Evolutionary conservation across 1,140 invertebrate species (phyloP).

Genomic region (Hesperophylax magnus): DNA sequence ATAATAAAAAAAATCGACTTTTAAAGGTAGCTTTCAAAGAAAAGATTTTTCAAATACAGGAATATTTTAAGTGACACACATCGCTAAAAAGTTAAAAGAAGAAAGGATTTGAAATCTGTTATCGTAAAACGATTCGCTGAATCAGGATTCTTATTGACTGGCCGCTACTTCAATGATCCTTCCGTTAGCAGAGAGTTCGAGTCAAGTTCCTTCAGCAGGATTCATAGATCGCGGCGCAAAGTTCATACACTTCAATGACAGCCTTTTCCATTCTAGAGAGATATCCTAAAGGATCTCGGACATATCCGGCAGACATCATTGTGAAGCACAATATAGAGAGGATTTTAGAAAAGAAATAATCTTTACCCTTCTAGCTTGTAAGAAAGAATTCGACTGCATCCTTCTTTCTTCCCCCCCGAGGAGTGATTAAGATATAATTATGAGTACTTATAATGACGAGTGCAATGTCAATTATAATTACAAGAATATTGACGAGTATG

Average conservation of each 20-base stretch:
- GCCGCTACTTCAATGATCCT: neutral
- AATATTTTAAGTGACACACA: neutral
- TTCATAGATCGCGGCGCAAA: neutral
- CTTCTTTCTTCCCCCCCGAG: too few species aligned
- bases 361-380: too few species aligned
- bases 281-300: slow-evolving; percentile 27
- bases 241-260: slow-evolving; percentile 5
- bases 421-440: too few species aligned
- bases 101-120: neutral
- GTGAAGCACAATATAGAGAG: neutral
- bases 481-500: too few species aligned
- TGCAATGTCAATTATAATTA: too few species aligned
- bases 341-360: too few species aligned
- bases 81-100: neutral
- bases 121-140: neutral
- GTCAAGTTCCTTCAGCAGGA: neutral
- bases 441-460: too few species aligned
- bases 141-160: neutral
- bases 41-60: neutral
- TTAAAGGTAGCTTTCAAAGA: neutral
- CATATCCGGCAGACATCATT: slow-evolving; percentile 20
- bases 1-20: neutral
- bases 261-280: neutral
- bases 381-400: too few species aligned
- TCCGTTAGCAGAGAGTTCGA: neutral